phyloP scores from a whole-genome alignment of 2,797 vertebrate species.

The Notoglanidium macrostoma region DNA sequence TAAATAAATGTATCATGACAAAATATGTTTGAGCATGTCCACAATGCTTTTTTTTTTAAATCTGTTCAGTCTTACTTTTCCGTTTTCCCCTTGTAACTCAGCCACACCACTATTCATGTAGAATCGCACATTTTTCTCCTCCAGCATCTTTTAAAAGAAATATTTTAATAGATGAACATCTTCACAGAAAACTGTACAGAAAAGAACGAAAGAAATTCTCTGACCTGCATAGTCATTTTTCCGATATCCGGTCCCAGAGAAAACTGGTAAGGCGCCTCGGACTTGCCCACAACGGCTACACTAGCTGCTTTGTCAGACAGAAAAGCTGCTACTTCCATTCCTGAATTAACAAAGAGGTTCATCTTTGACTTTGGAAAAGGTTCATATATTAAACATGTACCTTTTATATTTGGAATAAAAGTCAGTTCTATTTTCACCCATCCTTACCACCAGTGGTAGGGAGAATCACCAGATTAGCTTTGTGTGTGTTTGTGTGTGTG shows the following conservation, averaged over 20 bases:
- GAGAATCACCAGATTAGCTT: not conserved
- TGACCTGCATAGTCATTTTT: constrained; percentile 80
- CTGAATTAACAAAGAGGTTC: constrained; percentile 61
- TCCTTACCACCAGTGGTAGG: not conserved
- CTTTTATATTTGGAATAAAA: not conserved
- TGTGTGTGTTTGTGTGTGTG: not conserved
- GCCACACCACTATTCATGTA: constrained; percentile 76
- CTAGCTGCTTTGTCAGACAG: constrained; percentile 79
- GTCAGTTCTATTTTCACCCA: not conserved
- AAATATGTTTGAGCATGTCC: not conserved
- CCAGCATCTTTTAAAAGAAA: constrained; percentile 79
- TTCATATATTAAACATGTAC: not conserved
- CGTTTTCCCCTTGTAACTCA: constrained; percentile 78
- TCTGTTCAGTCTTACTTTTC: constrained; percentile 70
- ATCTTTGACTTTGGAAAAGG: not conserved
- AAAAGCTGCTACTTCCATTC: constrained; percentile 86
- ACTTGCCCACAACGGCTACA: constrained; percentile 76
- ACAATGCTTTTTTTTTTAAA: not conserved
- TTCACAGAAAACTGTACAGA: not conserved
- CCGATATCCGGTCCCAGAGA: constrained; percentile 81
- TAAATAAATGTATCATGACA: constrained; percentile 5
- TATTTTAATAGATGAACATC: not conserved
- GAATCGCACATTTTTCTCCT: constrained; percentile 81
- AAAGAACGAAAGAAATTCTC: constrained; percentile 16
- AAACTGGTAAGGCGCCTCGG: constrained; percentile 72